Evolutionary conservation across 2,113 vertebrate species (phyloP).

Genomic region (Albula glossodonta): DNA sequence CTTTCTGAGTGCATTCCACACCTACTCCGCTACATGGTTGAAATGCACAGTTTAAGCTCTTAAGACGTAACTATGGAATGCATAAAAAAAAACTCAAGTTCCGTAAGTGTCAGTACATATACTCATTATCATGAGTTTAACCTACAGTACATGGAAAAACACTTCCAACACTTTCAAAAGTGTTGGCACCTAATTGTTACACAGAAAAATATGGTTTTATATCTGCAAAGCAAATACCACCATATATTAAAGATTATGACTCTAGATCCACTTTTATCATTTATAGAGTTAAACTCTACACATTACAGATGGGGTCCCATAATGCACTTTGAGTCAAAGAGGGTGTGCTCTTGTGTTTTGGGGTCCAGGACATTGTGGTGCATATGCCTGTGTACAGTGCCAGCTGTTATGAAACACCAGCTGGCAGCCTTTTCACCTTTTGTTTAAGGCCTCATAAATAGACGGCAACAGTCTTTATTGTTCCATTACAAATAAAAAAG

Average conservation of each 20-base stretch:
- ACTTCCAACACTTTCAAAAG: too few species aligned
- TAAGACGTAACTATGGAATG: neutral
- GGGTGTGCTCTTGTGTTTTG: neutral
- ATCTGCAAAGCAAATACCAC: too few species aligned
- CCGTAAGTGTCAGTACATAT: too few species aligned
- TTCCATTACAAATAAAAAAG: neutral
- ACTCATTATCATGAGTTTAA: too few species aligned
- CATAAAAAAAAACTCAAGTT: too few species aligned
- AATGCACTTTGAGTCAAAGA: neutral
- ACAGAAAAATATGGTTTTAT: too few species aligned
- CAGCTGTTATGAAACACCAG: neutral
- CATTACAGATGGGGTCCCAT: neutral
- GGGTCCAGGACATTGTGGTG: neutral
- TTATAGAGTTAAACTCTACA: too few species aligned
- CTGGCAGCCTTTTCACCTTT: neutral
- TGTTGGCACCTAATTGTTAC: too few species aligned
- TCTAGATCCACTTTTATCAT: too few species aligned
- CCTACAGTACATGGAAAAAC: too few species aligned
- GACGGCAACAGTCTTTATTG: neutral
- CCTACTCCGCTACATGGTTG: neutral
- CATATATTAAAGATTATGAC: too few species aligned
- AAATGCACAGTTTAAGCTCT: neutral
- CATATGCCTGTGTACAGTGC: neutral
- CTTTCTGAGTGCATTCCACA: neutral
- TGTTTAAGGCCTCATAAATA: neutral